These are phyloP conservation scores for Steinernema carpocapsae DNA, from an alignment of 2,888 invertebrate species.

Conservation along the genomic window DNA sequence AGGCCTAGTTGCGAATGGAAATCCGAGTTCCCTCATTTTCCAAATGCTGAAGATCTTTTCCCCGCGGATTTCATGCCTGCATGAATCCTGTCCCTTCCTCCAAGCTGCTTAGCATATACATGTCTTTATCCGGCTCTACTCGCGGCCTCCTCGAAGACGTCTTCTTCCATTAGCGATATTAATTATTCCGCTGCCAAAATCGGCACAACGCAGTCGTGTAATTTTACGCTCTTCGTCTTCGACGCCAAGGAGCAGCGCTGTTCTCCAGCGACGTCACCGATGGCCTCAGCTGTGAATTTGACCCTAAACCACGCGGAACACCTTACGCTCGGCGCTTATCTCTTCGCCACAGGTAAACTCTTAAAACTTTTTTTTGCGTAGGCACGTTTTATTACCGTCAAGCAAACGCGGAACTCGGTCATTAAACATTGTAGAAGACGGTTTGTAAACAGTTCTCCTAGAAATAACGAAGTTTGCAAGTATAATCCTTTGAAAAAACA, in stretches of 20 bases:
- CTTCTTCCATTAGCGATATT: slow-evolving; percentile 25
- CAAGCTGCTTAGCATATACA: slow-evolving; percentile 1
- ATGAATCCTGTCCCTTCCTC: neutral
- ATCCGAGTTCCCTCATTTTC: no score
- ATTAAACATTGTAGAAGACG: no score
- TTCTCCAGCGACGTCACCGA: neutral
- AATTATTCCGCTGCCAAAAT: slow-evolving; percentile 11
- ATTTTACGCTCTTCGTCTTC: neutral
- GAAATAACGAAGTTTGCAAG: no score
- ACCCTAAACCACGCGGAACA: slow-evolving; percentile 1
- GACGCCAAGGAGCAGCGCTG: neutral
- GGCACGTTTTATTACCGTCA: neutral
- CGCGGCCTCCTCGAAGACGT: neutral
- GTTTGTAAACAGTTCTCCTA: no score
- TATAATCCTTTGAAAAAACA: no score
- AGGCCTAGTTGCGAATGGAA: neutral
- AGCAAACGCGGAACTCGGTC: no score
- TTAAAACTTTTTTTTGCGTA: neutral
- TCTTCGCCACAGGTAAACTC: slow-evolving; percentile 21
- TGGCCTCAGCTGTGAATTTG: neutral
- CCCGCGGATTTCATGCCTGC: slow-evolving; percentile 1
- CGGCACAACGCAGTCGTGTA: neutral
- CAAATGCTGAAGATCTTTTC: neutral
- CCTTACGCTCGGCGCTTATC: slow-evolving; percentile 14
- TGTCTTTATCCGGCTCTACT: neutral